Base-by-base conservation (phyloP, 2,888 invertebrate genomes). In the Drosophila rubida region DNA sequence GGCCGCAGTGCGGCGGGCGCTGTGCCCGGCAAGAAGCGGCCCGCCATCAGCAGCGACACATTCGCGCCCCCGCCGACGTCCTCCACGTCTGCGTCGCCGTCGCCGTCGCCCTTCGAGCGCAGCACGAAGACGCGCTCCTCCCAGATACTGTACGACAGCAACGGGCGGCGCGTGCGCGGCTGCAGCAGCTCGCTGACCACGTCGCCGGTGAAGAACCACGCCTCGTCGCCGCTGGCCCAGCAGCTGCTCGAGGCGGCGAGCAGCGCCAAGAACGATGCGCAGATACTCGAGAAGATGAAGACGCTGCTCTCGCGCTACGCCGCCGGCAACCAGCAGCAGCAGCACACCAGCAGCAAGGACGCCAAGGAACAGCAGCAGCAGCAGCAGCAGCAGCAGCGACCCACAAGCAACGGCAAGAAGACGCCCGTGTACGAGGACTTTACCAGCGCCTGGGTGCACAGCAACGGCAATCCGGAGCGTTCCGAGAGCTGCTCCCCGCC, bases 271-370 rank as follows among this genome's bases (percentile, higher is more conserved):
- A 95, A 96, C 79, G 96, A 96, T 84, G 94, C 94, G 4, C 93
- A 94, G 70, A 95, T 96, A 58, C 92, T 96, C 22, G 94, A 95
- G 79, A 95, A 96, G 90, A 95, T 96, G 92, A 96, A 96, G 87
- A 95, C 95, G 63, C 89, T 95, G 35, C 89, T 95, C n/a, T 93
- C 93, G 39, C 93, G 94, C 69, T 95, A 94, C 80, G 93, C 93
- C 11, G 80, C 90, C 8, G 84, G 78, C 63, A 87, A 90, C 39
- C 89, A 88, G 35, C 68, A 73, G 27, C 57, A 64, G 9, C 51
- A 27, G 37, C 54, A 35, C 57, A n/a, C n/a, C n/a, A 74, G 23
- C 45, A 30, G 7, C 14, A 37, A 37, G 35, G 35, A 37, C 6
- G 37, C 61, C 48, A 19, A 19, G 13, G 7, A 13, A 4, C 5